Evolutionary conservation across 2,888 invertebrate genomes (phyloP), one percentile per base, ranked within the genome.

Genomic region (Plebejus melissa): DNA sequence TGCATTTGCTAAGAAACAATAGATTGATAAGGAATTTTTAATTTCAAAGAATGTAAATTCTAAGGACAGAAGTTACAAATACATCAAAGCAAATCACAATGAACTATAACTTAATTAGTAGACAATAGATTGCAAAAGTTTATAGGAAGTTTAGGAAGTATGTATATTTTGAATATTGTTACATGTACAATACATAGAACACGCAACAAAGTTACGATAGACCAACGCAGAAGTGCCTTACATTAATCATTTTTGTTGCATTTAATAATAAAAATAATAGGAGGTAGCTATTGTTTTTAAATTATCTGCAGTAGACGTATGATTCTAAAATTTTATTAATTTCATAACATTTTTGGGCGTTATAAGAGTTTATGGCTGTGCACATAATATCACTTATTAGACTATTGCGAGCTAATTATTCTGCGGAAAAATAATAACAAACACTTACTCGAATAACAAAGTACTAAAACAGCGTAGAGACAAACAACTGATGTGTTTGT

Each of bases 401-500:
- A 13, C 28, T 65, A 65, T 36, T 65, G 32, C 32, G 32, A 32
- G 7, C 58, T 22, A 58, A 22, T 6, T 22, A 58, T 22, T 65
- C 32, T 11, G 4, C 13, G 32, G 1, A 65, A 65, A 32, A 65
- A 32, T 79, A 75, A 79, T 78, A 78, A 81, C 77, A 77, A 79
- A 77, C 82, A 88, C 92, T 89, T 83, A 91, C 92, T 85, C 83
- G 89, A 82, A 85, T 86, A 88, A 85, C 87, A 90, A 87, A 92
- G 85, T 82, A 90, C 80, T 74, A 83, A 78, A 79, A 85, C 77
- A 74, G 84, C 79, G 77, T 90, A 78, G 77, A 93, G 90, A 89
- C 92, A 91, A 91, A 92, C 89, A 85, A 84, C 86, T 75, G 87
- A 80, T 76, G 88, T 84, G 89, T 91, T 93, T 85, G 90, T 86